Conservation (phyloP, 2,113 vertebrate species). For the Heloderma charlesbogerti region DNA sequence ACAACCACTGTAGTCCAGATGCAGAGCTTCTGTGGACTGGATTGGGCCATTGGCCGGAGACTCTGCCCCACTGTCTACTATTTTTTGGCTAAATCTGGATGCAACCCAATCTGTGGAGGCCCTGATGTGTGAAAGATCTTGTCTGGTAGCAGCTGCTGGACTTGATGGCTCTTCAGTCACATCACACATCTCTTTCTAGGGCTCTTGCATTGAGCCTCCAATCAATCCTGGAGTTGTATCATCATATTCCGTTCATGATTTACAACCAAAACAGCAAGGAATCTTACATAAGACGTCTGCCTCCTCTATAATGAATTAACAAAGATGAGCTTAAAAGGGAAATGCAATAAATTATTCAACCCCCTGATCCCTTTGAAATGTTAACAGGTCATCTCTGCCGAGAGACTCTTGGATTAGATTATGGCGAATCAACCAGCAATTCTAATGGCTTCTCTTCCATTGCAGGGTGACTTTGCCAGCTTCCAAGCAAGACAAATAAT, state of each 20-base stretch:
- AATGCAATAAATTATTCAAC: slow-evolving; percentile 65
- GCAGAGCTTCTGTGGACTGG: too few species aligned
- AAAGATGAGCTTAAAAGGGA: slow-evolving; percentile 62
- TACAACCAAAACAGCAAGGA: slow-evolving; percentile 33
- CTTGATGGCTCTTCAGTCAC: too few species aligned
- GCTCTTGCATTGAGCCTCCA: too few species aligned
- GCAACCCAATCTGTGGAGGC: too few species aligned
- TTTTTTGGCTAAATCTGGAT: too few species aligned
- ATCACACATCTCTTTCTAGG: too few species aligned
- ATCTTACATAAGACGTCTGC: slow-evolving; percentile 56
- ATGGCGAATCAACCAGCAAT: slow-evolving; percentile 16
- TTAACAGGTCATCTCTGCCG: slow-evolving; percentile 46
- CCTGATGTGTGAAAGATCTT: too few species aligned
- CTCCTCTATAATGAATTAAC: slow-evolving; percentile 64
- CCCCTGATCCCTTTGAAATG: slow-evolving; percentile 56
- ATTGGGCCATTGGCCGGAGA: too few species aligned
- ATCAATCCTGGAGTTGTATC: too few species aligned
- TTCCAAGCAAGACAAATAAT: slow-evolving; percentile 17
- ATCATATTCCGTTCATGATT: not conserved
- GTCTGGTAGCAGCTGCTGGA: too few species aligned
- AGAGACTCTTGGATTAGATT: slow-evolving; percentile 44
- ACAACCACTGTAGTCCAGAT: too few species aligned
- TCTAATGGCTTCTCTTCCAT: slow-evolving; percentile 42
- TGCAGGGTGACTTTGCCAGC: slow-evolving; percentile 45
- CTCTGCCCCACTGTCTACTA: too few species aligned